phyloP scores from a whole-genome alignment of 1,140 invertebrate species.

The Arctopsyche grandis region DNA sequence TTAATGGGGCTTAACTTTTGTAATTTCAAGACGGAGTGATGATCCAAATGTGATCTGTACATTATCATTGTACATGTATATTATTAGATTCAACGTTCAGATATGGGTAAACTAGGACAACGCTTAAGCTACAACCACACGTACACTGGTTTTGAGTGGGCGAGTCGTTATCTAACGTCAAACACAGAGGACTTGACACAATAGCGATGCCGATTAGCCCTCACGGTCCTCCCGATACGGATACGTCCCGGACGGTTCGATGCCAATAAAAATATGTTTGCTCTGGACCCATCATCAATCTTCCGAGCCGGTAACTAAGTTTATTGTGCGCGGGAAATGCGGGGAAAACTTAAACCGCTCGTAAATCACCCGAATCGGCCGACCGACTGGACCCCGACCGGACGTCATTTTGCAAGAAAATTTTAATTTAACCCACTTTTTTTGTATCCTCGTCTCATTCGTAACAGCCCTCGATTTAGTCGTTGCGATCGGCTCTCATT shows the following conservation, averaged over 20 bases:
- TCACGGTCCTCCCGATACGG: background rate
- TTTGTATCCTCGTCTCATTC: no score
- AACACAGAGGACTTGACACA: slow-evolving; percentile 16
- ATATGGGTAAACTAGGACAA: background rate
- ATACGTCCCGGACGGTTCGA: background rate
- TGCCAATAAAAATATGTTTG: slow-evolving; percentile 35
- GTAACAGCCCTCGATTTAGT: no score
- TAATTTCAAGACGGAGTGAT: no score
- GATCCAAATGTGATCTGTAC: background rate
- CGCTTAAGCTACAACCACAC: background rate
- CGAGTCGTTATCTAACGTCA: slow-evolving; percentile 12
- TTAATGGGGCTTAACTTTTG: no score
- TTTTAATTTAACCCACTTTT: no score
- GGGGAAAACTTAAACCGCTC: slow-evolving; percentile 26
- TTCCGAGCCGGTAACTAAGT: slow-evolving; percentile 13
- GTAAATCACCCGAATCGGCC: slow-evolving; percentile 18
- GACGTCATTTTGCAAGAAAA: background rate
- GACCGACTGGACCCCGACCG: background rate
- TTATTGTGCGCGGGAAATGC: slow-evolving; percentile 22
- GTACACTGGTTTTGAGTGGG: background rate
- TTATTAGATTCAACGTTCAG: background rate
- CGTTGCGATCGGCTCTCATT: background rate
- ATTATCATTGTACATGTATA: background rate
- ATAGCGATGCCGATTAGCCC: slow-evolving; percentile 6
- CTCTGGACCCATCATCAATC: slow-evolving; percentile 21